These are phyloP conservation scores for Galeopsomyia nigrocyanea DNA, from an alignment of 2,888 invertebrate genomes.

Conservation along the genomic window DNA sequence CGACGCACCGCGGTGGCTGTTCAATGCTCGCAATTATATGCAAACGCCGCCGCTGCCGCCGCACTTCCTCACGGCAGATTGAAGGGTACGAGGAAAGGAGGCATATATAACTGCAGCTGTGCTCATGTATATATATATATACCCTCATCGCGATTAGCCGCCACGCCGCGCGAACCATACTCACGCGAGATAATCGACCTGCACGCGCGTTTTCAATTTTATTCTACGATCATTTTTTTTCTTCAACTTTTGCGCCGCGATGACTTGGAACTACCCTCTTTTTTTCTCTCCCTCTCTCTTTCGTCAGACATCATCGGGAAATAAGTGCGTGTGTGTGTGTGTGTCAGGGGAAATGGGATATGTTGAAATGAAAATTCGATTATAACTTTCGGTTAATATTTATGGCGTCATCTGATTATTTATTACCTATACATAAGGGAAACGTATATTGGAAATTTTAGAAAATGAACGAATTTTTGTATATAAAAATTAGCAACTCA, in stretches of 20 bases:
- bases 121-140: conserved; percentile 43
- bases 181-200: conserved; percentile 55
- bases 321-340: not conserved
- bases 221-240: conserved; percentile 19
- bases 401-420: not conserved
- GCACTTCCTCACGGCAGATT: conserved; percentile 60
- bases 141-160: conserved; percentile 36
- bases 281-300: not conserved
- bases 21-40: conserved; percentile 62
- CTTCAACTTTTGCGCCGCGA: conserved; percentile 1
- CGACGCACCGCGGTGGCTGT: conserved; percentile 16
- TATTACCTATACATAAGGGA: not conserved
- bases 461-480: too few relatives aligned
- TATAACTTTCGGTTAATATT: not conserved
- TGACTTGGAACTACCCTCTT: not conserved
- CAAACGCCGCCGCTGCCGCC: conserved; percentile 54
- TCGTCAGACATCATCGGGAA: conserved; percentile 22
- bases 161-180: conserved; percentile 41
- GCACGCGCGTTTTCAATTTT: conserved; percentile 33
- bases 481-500: too few relatives aligned
- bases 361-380: too few relatives aligned
- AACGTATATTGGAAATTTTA: too few relatives aligned
- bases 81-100: conserved; percentile 56
- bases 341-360: too few relatives aligned
- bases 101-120: conserved; percentile 56